phyloP scores from a whole-genome alignment of 1,140 invertebrate genomes.

The Eumeta japonica region DNA sequence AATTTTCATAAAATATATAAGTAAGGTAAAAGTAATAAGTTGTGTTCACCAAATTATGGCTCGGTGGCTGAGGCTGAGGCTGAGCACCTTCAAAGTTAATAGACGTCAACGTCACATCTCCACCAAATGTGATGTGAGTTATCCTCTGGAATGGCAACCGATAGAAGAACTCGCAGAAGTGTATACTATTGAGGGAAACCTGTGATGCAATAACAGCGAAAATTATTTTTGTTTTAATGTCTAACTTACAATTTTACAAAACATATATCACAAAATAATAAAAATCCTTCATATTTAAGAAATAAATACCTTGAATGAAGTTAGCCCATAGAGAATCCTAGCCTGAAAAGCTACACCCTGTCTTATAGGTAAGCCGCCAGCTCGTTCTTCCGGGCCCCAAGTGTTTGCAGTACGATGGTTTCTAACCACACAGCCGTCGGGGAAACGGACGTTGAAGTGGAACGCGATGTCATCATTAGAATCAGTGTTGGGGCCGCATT shows the following conservation, averaged over 20 bases:
- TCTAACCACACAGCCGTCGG: conserved; percentile 64
- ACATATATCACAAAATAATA: too few species aligned
- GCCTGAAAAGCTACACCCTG: conserved; percentile 72
- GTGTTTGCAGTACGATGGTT: conserved; percentile 68
- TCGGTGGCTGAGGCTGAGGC: conserved; percentile 17
- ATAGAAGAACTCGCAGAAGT: conserved; percentile 75
- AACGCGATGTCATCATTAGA: conserved; percentile 58
- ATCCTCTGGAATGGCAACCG: conserved; percentile 66
- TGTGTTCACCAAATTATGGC: conserved; percentile 36
- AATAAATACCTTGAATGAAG: conserved; percentile 71
- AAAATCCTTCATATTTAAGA: too few species aligned
- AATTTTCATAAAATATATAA: too few species aligned
- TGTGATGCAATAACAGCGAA: conserved; percentile 26
- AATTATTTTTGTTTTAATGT: not conserved
- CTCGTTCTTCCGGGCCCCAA: conserved; percentile 76
- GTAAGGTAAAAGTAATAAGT: too few species aligned
- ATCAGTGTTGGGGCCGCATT: conserved; percentile 55
- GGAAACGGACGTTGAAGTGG: conserved; percentile 60
- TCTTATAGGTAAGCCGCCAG: conserved; percentile 66
- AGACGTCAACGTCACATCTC: conserved; percentile 65
- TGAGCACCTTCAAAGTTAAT: conserved; percentile 60
- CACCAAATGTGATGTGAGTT: conserved; percentile 71
- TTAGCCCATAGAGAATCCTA: conserved; percentile 66
- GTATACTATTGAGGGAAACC: conserved; percentile 75
- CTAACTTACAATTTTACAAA: not conserved